Conservation (phyloP, 2,113 vertebrate genomes). For the Vireo altiloquus region DNA sequence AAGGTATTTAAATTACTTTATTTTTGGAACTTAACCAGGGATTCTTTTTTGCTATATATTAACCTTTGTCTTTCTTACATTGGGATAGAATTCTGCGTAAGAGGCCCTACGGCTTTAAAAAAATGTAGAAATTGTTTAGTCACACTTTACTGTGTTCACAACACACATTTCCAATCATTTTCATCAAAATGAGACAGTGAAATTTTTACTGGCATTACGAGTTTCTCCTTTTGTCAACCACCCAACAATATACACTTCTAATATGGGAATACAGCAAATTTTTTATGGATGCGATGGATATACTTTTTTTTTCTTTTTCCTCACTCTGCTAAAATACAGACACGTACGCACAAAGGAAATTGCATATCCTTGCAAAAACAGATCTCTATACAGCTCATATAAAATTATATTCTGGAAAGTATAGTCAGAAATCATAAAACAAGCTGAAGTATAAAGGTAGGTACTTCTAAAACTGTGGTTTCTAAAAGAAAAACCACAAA, state of each 20-base stretch:
- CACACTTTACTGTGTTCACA: background rate
- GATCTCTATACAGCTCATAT: background rate
- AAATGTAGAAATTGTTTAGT: background rate
- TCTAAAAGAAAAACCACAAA: background rate
- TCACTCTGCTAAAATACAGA: background rate
- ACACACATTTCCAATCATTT: background rate
- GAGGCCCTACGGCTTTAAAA: background rate
- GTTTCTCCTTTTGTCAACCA: background rate
- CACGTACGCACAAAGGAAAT: background rate
- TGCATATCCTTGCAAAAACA: background rate
- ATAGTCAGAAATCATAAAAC: background rate
- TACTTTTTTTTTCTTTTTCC: background rate
- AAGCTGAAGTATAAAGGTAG: background rate
- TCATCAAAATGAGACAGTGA: background rate
- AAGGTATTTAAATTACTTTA: slow-evolving; percentile 67
- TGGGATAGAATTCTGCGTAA: background rate
- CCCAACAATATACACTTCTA: background rate
- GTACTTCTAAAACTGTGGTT: background rate
- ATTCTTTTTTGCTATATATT: slow-evolving; percentile 11
- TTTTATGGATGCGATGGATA: background rate
- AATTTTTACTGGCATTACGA: background rate
- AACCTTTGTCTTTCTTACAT: slow-evolving; percentile 1
- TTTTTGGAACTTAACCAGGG: slow-evolving; percentile 55
- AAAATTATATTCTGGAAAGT: background rate
- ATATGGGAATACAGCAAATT: background rate